A percentile compares a stretch with the other conserved stretches of the same genome.
Conservation (phyloP, 2,888 invertebrate genomes). For the Watsonalla binaria region DNA sequence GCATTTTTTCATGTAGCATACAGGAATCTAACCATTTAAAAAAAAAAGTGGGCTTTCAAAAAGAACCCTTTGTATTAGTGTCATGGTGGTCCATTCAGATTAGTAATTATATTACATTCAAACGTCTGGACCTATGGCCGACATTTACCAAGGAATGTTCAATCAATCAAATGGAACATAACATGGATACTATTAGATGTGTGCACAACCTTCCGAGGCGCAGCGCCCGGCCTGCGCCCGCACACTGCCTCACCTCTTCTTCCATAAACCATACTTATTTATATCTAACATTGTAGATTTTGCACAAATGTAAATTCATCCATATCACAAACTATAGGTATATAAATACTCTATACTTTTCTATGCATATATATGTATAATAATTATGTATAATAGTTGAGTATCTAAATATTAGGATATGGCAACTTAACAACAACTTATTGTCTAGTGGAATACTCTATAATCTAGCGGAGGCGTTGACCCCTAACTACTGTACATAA, state of each 20-base stretch:
- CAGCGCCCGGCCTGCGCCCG: constrained; percentile 1
- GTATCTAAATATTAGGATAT: constrained; percentile 76
- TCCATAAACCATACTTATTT: constrained; percentile 25
- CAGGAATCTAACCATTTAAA: not conserved
- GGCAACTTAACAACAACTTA: constrained; percentile 76
- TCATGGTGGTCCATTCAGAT: not conserved
- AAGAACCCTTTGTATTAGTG: not conserved
- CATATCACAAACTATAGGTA: constrained; percentile 75
- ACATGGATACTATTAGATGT: not conserved
- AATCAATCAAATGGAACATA: not conserved
- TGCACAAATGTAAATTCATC: constrained; percentile 74
- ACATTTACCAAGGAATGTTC: not conserved
- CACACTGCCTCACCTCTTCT: constrained; percentile 12
- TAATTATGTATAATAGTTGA: constrained; percentile 63
- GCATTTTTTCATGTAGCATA: constrained; percentile 1
- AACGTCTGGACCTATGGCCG: not conserved
- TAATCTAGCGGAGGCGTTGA: constrained; percentile 23
- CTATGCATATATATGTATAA: constrained; percentile 53
- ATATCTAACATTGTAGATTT: constrained; percentile 53
- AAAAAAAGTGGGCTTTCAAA: too few species aligned
- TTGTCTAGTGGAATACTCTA: constrained; percentile 74
- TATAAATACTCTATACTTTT: constrained; percentile 62
- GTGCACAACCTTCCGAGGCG: not conserved
- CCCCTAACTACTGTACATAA: not conserved
- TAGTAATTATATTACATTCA: not conserved